A percentile compares a stretch with the other conserved stretches of the same genome.
These are phyloP conservation scores for Acleris sparsana DNA, from an alignment of 2,888 invertebrate genomes.

Conservation along the genomic window DNA sequence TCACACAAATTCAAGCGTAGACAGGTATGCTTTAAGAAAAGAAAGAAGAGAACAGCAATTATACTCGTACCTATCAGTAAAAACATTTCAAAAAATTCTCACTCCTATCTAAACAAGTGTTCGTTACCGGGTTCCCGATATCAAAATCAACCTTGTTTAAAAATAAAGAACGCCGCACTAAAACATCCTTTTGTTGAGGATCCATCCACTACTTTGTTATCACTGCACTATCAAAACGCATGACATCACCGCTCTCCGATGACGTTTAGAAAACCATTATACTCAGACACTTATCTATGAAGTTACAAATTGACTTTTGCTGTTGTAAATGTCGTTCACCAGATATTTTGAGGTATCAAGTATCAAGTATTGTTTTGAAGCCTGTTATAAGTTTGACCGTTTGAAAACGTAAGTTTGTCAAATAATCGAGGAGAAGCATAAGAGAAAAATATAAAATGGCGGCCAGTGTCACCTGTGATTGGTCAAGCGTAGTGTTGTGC, in stretches of 20 bases:
- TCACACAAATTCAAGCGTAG: too few species aligned
- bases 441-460: slow-evolving; percentile 5
- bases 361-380: neutral
- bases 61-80: too few species aligned
- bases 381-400: neutral
- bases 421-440: slow-evolving; percentile 4
- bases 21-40: too few species aligned
- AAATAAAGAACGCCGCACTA: slow-evolving; percentile 27
- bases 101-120: neutral
- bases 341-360: neutral
- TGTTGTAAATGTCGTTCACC: neutral
- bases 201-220: slow-evolving; percentile 35
- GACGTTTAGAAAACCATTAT: slow-evolving; percentile 28
- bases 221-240: slow-evolving; percentile 31
- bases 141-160: slow-evolving; percentile 25
- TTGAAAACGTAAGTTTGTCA: neutral
- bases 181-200: slow-evolving; percentile 31
- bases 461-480: slow-evolving; percentile 8
- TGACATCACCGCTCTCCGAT: slow-evolving; percentile 30
- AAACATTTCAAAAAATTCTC: neutral
- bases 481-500: slow-evolving; percentile 20
- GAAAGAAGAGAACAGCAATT: too few species aligned
- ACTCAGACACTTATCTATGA: slow-evolving; percentile 15
- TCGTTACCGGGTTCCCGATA: neutral
- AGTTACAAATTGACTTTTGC: neutral